phyloP scores from a whole-genome alignment of 2,797 vertebrate species.

The Eulemur rubriventer region DNA sequence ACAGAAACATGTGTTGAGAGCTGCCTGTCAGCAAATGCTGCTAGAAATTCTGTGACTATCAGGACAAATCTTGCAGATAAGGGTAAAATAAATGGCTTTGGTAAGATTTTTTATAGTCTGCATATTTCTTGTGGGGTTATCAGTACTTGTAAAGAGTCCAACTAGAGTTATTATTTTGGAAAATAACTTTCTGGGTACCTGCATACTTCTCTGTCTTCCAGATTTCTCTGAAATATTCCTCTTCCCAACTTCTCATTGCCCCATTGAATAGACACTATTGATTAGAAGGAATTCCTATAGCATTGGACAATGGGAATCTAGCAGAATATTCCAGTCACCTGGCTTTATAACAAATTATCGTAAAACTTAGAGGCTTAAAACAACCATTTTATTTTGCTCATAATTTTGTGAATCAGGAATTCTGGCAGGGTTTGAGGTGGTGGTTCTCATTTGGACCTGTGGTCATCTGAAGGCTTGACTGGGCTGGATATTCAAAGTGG shows the following conservation, averaged over 20 bases:
- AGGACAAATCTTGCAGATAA: conserved; percentile 60
- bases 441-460: background rate
- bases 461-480: background rate
- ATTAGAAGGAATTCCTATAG: background rate
- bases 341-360: background rate
- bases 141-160: conserved; percentile 22
- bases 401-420: conserved; percentile 12
- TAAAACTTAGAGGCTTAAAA: conserved; percentile 17
- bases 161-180: conserved; percentile 22
- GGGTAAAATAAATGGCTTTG: conserved; percentile 54
- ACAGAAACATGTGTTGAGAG: conserved; percentile 66
- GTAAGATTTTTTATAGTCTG: conserved; percentile 28
- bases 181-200: background rate
- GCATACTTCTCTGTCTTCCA: background rate
- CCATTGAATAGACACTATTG: background rate
- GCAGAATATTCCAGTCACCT: background rate
- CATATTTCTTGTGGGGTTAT: conserved; percentile 52
- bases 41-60: conserved; percentile 58
- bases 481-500: background rate
- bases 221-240: conserved; percentile 1
- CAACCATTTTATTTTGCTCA: background rate
- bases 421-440: background rate
- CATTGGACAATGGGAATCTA: background rate
- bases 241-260: background rate
- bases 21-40: conserved; percentile 64